Conservation (phyloP, 2,888 invertebrate species). For the Pterostichus niger region DNA sequence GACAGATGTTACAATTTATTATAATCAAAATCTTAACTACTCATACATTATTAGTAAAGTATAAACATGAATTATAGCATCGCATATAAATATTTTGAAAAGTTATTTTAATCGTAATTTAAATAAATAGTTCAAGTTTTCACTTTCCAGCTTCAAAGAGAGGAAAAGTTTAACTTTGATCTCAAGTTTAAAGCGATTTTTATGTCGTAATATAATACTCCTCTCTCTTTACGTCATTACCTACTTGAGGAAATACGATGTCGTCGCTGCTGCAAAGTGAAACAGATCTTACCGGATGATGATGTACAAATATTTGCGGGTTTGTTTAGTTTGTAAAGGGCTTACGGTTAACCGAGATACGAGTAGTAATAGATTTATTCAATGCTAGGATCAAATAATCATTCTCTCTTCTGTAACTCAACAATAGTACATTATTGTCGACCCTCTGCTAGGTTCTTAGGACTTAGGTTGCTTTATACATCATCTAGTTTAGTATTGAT, state of each 20-base stretch:
- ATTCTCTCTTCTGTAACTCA: too few relatives aligned
- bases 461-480: too few relatives aligned
- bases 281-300: background rate
- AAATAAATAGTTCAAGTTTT: background rate
- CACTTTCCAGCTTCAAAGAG: slow-evolving; percentile 2
- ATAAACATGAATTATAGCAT: background rate
- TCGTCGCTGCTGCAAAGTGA: background rate
- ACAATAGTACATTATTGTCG: too few relatives aligned
- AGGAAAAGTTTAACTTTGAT: slow-evolving; percentile 25
- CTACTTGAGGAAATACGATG: too few relatives aligned
- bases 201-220: background rate
- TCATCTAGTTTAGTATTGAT: too few relatives aligned
- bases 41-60: background rate
- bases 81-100: slow-evolving; percentile 20
- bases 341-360: background rate
- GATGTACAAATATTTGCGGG: slow-evolving; percentile 16
- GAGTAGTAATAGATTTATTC: background rate
- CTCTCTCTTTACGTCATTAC: too few relatives aligned
- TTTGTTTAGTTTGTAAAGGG: slow-evolving; percentile 7
- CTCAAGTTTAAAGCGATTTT: background rate
- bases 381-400: background rate
- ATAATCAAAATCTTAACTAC: background rate
- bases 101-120: background rate
- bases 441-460: too few relatives aligned
- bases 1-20: too few relatives aligned